Base-by-base conservation (phyloP, 2,888 invertebrate species). In the Periphyllus acericola region DNA sequence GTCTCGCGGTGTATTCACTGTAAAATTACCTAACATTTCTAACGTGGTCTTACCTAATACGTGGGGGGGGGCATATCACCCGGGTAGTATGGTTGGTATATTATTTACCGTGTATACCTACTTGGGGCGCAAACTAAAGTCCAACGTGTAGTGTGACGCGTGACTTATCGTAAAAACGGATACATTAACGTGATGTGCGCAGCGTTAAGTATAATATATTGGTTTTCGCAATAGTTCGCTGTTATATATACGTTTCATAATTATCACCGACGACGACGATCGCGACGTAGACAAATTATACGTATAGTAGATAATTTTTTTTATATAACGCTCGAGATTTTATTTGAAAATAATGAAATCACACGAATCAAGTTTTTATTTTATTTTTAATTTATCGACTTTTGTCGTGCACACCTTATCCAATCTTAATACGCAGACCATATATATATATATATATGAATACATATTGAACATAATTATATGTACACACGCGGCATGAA, bases 371-470 rank as follows among this genome's bases (percentile, higher is more conserved):
- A 68, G 68, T 68, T 68, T 68, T 29, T 6, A 29, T 52, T 40
- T 55, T 79, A 8, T 29, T n/a, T 55, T 34, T 79, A 60, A 34
- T 60, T 79, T 79, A 36, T 79, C 60, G 79, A 25, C 34, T 60
- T 79, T 79, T 25, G 79, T 79, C 79, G 60, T 60, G 79, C 71
- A 32, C 34, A 19, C 25, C 25, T 75, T 3, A 3, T 79, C 29
- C 78, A 55, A 78, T 52, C 60, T n/a, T n/a, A n/a, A 17, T 55
- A 55, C 55, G 19, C 55, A 21, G 19, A 0, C 55, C 55, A 19
- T 55, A 19, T 21, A 55, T 21, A 25, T 68, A 11, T 29, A n/a
- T 68, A 3, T 29, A n/a, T n/a, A 68, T 68, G 29, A 68, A n/a
- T 25, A n/a, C 25, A 25, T 60, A 60, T 21, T 8, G 68, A 29